Evolutionary conservation across 2,888 invertebrate species (phyloP), one percentile per base, ranked within the genome.

Genomic region (Drosophila nigricruria): DNA sequence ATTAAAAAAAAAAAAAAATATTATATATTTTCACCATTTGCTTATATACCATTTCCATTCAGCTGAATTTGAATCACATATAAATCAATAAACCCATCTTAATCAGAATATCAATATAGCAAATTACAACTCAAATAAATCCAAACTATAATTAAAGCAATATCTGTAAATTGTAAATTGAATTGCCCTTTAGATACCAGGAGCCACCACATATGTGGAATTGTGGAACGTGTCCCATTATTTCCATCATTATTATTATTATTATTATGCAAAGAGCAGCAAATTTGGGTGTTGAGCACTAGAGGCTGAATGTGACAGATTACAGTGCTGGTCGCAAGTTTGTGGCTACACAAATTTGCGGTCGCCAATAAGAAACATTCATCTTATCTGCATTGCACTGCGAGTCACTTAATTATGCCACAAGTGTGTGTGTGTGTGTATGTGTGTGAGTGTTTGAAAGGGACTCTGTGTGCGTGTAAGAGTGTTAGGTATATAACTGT

Each of bases 311-410:
- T 66, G 70, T 82, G 72, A 73, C 72, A 61, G 38, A 56, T 61
- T 62, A 69, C 57, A 61, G 58, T 59, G 36, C 30, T 58, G 54
- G 38, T 60, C 54, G 25, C 47, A 63, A 34, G 50, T 43, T 52
- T 67, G 79, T 53, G 79, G 79, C 42, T 52, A 50, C 52, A 36
- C 60, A 47, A 69, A 54, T 64, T 59, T 75, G 82, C 65, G 76
- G 80, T 71, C 50, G 52, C 61, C 43, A 62, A 60, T 70, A 69
- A 69, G 52, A 70, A 56, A 56, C 80, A 82, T 82, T 82, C 82
- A 73, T 68, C 73, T 70, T 72, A 79, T 75, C 61, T 63, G 68
- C 67, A 67, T 49, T 68, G 67, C 58, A 57, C 36, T 64, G 60
- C 42, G 60, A 63, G 62, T 62, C 54, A 72, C 70, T 75, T 70